These are phyloP conservation scores for Pseudorhombus dupliciocellatus DNA, from an alignment of 2,113 vertebrate species.

Conservation along the genomic window DNA sequence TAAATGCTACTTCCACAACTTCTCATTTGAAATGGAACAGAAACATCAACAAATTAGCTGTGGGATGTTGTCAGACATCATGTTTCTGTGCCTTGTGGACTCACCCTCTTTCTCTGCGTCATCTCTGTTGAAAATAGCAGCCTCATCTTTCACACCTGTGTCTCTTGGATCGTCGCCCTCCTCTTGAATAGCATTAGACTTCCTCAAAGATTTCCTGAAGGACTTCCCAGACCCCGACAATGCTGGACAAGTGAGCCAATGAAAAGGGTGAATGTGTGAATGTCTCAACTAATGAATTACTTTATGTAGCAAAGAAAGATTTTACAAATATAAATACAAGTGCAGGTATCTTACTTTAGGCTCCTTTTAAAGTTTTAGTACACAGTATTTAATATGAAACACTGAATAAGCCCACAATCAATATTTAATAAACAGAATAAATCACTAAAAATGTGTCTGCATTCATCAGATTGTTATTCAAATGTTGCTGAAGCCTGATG, in stretches of 20 bases:
- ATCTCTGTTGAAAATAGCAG: constrained; percentile 77
- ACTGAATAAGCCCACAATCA: background rate
- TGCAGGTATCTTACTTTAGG: no score
- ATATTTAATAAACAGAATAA: background rate
- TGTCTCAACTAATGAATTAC: background rate
- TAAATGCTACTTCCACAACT: background rate
- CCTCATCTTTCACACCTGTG: constrained; percentile 52
- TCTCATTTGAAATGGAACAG: background rate
- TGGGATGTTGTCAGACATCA: background rate
- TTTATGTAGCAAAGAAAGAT: no score
- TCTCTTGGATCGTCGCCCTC: constrained; percentile 69
- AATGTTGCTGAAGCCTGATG: no score
- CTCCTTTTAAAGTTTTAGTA: no score
- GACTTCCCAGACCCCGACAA: constrained; percentile 69
- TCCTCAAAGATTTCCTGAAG: constrained; percentile 82
- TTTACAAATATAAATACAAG: no score
- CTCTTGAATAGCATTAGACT: constrained; percentile 75
- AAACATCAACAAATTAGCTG: background rate
- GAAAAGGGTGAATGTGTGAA: background rate
- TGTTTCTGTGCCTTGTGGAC: constrained; percentile 21
- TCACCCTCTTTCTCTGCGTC: constrained; percentile 86
- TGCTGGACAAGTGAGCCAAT: constrained; percentile 62
- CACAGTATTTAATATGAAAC: background rate
- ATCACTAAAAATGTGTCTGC: no score
- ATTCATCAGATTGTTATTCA: no score